Evolutionary conservation across 1,140 invertebrate species (phyloP).

Genomic region (Oryzaephilus surinamensis): DNA sequence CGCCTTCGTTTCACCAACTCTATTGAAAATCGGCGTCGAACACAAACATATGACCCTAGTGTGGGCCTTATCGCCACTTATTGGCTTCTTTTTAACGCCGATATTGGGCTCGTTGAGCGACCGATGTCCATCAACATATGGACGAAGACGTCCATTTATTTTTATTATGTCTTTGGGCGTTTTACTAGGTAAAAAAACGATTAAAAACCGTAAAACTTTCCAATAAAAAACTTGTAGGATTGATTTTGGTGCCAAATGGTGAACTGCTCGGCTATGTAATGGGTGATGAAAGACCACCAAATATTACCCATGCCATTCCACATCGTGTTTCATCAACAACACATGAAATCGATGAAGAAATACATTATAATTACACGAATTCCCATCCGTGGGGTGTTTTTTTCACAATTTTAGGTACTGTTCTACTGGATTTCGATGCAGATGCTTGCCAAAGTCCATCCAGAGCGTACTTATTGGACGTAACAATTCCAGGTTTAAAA

Average conservation of each 20-base stretch:
- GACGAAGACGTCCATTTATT: constrained; percentile 85
- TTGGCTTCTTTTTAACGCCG: constrained; percentile 90
- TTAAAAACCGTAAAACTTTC: neutral
- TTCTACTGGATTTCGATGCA: constrained; percentile 89
- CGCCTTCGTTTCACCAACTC: constrained; percentile 89
- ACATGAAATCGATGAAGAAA: constrained; percentile 1
- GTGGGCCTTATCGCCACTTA: constrained; percentile 84
- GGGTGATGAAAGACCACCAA: constrained; percentile 51
- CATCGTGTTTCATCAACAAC: constrained; percentile 31
- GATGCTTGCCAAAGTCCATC: constrained; percentile 93
- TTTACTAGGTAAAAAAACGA: constrained; percentile 56
- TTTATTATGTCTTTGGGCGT: constrained; percentile 80
- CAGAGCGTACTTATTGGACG: constrained; percentile 84
- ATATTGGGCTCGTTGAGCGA: constrained; percentile 87
- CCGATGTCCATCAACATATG: constrained; percentile 66
- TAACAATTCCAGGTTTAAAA: constrained; percentile 69
- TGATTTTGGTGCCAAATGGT: constrained; percentile 85
- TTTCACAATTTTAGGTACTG: constrained; percentile 87
- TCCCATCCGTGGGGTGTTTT: constrained; percentile 79
- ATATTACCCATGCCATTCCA: constrained; percentile 29
- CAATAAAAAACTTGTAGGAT: constrained; percentile 42
- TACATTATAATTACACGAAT: constrained; percentile 16
- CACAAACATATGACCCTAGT: constrained; percentile 88
- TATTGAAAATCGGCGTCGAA: constrained; percentile 85
- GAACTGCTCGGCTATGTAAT: constrained; percentile 68